A percentile compares a stretch with the other conserved stretches of the same genome.
Conservation (phyloP, 2,113 vertebrate genomes). For the Albula glossodonta region DNA sequence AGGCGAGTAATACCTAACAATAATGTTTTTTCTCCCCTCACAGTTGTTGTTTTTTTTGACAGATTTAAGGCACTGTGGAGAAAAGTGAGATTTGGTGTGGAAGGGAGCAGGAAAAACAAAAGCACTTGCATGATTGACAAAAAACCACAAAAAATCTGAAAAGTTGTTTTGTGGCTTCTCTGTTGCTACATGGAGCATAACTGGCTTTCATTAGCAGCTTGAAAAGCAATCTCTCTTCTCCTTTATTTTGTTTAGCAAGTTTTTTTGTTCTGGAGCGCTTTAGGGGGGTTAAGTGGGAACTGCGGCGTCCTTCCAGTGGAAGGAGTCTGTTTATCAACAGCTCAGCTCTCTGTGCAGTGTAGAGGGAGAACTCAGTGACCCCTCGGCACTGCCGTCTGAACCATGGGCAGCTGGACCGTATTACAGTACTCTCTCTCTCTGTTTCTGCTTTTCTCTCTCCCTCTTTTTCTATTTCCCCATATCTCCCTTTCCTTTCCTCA, state of each 20-base stretch:
- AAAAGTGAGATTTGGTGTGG: not conserved
- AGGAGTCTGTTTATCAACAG: constrained; percentile 21
- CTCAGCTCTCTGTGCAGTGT: constrained; percentile 43
- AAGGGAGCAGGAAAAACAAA: constrained; percentile 12
- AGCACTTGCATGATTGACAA: not conserved
- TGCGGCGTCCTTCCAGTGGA: not conserved
- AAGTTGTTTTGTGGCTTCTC: constrained; percentile 39
- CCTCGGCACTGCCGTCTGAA: constrained; percentile 60
- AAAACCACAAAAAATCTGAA: constrained; percentile 35
- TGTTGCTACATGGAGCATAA: constrained; percentile 27
- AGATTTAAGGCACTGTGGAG: constrained; percentile 14
- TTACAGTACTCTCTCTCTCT: constrained; percentile 36
- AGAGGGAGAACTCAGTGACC: constrained; percentile 67
- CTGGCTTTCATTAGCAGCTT: constrained; percentile 37
- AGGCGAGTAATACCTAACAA: too few species aligned
- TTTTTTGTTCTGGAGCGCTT: constrained; percentile 18
- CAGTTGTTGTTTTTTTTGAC: constrained; percentile 16
- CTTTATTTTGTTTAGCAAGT: not conserved
- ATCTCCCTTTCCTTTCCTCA: not conserved
- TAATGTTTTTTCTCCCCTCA: not conserved
- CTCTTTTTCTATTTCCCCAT: not conserved
- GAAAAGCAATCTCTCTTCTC: constrained; percentile 8
- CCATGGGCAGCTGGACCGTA: constrained; percentile 56
- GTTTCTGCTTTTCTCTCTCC: not conserved
- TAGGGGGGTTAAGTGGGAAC: constrained; percentile 21